Evolutionary conservation across 2,797 vertebrate species (phyloP), one percentile per base, ranked within the genome.

Genomic region (Buphagus erythrorhynchus): DNA sequence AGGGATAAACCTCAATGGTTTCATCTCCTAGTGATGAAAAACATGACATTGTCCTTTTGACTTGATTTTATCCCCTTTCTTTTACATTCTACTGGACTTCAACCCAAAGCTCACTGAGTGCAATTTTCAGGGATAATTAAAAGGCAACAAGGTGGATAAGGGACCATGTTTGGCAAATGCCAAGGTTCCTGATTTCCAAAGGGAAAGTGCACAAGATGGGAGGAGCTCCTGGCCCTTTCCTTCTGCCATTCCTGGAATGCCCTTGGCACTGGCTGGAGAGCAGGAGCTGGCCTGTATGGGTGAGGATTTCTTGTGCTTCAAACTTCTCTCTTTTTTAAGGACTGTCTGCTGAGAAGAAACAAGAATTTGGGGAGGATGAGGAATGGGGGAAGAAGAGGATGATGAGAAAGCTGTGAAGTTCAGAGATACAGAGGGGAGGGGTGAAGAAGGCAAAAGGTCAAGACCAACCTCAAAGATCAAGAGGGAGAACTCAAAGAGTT

Each of bases 161-260:
- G 28, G 22, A 35, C 7, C 4, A 2, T 0, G 22, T 26, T 3
- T 45, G 49, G n/a, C 16, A 29, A 71, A 65, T 0, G 1, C 31
- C 49, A 38, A 13, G 13, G 12, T 21, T 69, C 21, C 51, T 17
- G 18, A 1, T 2, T 16, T 48, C 40, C 46, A 71, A 58, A 74
- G 18, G 21, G 16, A 52, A 42, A 19, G 0, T 9, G 21, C 62
- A 46, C 0, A 0, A 49, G 42, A 57, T 6, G n/a, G 46, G 71
- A 79, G 21, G n/a, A 91, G 14, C 31, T 75, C 67, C 38, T 21
- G 14, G 58, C 2, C 16, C 51, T 52, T 68, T 51, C 31, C 49
- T 54, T 13, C 66, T 31, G n/a, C 33, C 35, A n/a, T 12, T 54
- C 55, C 29, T 3, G 38, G 11, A 63, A 52, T 3, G 14, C 43